These are phyloP conservation scores for Colistium nudipinnis DNA, from an alignment of 2,113 vertebrate species.

Conservation along the genomic window DNA sequence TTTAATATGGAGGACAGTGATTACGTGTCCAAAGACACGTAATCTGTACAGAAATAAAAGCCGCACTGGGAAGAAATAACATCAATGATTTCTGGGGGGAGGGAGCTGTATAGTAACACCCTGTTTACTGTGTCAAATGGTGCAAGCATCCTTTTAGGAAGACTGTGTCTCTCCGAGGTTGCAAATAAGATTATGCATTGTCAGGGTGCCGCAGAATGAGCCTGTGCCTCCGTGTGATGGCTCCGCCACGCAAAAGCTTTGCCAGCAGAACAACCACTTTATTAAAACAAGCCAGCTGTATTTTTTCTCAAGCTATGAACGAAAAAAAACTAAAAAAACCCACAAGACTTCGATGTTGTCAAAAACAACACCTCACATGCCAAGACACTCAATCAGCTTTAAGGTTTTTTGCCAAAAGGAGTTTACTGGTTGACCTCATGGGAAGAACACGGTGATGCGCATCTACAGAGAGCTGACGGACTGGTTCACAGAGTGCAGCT, in stretches of 20 bases:
- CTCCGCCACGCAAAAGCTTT: constrained; percentile 58
- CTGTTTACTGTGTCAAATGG: constrained; percentile 4
- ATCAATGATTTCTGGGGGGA: not conserved
- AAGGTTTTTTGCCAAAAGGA: constrained; percentile 7
- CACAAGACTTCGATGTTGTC: constrained; percentile 46
- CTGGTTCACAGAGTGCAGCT: constrained; percentile 18
- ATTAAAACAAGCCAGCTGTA: constrained; percentile 30
- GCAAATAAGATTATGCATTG: constrained; percentile 38
- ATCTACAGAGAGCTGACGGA: constrained; percentile 25
- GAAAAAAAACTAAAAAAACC: constrained; percentile 28
- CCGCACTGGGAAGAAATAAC: not conserved
- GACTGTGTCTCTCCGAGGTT: not conserved
- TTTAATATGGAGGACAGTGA: not conserved
- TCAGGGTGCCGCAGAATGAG: constrained; percentile 57
- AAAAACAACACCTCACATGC: constrained; percentile 63
- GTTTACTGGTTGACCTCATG: constrained; percentile 34
- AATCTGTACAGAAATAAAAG: constrained; percentile 9
- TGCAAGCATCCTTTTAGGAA: constrained; percentile 7
- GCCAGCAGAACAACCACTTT: constrained; percentile 40
- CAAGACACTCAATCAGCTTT: constrained; percentile 85
- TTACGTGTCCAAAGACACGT: not conserved
- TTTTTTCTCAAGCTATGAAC: constrained; percentile 35
- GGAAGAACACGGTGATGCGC: constrained; percentile 33
- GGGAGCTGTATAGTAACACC: too few relatives aligned
- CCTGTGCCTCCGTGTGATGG: constrained; percentile 57